phyloP scores from a whole-genome alignment of 2,797 vertebrate genomes.

The Limosa lapponica region DNA sequence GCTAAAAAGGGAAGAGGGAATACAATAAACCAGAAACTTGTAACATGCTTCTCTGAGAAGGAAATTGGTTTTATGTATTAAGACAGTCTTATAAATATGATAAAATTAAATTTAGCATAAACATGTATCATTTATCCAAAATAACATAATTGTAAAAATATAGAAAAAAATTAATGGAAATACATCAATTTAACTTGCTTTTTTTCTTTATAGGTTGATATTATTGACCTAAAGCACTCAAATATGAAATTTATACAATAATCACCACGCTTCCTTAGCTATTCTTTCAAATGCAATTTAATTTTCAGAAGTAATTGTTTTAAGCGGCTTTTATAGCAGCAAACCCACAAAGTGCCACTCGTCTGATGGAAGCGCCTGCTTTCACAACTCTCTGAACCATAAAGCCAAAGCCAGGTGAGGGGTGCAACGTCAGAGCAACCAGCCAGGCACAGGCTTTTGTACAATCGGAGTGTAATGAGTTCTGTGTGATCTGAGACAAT shows the following conservation, averaged over 20 bases:
- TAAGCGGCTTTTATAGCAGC: not conserved
- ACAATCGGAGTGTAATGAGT: fast-evolving
- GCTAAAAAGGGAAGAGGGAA: not conserved
- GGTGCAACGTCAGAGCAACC: not conserved
- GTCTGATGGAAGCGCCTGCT: not conserved
- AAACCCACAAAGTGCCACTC: not conserved
- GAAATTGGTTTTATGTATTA: not conserved
- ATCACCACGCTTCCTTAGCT: not conserved
- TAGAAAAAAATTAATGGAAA: not conserved
- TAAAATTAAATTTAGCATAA: slow-evolving; percentile 9
- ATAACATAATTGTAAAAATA: not conserved
- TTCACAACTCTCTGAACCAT: not conserved
- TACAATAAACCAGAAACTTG: not conserved
- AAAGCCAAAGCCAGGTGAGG: not conserved
- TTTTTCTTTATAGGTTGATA: not conserved
- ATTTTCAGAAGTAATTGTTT: not conserved
- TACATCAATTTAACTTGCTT: not conserved
- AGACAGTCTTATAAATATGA: not conserved
- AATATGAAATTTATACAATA: not conserved
- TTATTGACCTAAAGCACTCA: not conserved
- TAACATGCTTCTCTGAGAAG: not conserved
- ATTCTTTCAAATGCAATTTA: not conserved
- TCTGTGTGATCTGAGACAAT: not conserved
- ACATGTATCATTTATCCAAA: not conserved
- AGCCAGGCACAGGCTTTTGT: not conserved